A percentile compares a stretch with the other conserved stretches of the same genome.
Evolutionary conservation across 2,113 vertebrate genomes (phyloP).

Genomic region (Sitta europaea): DNA sequence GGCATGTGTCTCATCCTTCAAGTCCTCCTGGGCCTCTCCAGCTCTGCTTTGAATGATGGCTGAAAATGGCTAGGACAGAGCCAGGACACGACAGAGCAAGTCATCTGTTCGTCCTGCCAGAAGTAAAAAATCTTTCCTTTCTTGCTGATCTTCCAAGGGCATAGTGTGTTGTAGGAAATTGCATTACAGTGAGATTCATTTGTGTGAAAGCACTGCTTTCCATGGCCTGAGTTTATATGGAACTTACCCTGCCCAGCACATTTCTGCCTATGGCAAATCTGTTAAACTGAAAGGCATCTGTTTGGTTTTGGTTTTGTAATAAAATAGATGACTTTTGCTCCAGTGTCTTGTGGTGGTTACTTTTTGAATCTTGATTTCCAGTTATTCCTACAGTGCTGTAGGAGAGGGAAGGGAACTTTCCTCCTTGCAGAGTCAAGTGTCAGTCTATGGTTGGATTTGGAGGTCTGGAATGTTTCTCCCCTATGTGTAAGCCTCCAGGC

Average conservation of each 20-base stretch:
- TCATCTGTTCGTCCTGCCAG: neutral
- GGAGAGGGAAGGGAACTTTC: neutral
- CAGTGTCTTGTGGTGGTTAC: slow-evolving; percentile 3
- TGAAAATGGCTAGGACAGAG: slow-evolving; percentile 5
- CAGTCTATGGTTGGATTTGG: neutral
- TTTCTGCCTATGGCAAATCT: neutral
- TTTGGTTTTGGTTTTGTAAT: slow-evolving; percentile 56
- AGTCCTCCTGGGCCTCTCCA: neutral
- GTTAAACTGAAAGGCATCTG: slow-evolving; percentile 26
- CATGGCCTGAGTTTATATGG: neutral
- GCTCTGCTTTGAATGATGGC: neutral
- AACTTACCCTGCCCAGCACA: neutral
- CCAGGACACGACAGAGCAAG: neutral
- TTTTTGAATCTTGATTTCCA: neutral
- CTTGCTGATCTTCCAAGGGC: neutral
- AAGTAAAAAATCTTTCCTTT: neutral
- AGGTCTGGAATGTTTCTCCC: neutral
- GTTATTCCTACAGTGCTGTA: neutral
- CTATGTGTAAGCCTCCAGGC: neutral
- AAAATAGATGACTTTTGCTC: slow-evolving; percentile 47
- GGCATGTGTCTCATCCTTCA: neutral
- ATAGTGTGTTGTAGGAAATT: neutral
- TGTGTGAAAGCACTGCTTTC: neutral
- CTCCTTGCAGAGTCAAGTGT: neutral
- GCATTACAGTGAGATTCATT: neutral